Evolutionary conservation across 2,797 vertebrate genomes (phyloP), one percentile per base, ranked within the genome.

Genomic region (Chaunax sp.): DNA sequence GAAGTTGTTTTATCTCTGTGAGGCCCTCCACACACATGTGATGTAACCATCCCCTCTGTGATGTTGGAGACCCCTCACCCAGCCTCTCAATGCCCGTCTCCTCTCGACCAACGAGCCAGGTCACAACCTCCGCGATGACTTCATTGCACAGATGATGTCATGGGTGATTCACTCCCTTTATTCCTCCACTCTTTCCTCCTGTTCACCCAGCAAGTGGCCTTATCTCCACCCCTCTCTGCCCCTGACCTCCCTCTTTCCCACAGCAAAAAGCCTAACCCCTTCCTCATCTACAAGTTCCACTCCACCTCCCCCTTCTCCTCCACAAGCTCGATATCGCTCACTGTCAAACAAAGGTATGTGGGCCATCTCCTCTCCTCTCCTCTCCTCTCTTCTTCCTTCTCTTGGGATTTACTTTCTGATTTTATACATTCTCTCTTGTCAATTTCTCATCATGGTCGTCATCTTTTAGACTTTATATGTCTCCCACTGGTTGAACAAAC

Each of bases 371-470:
- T 8, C 41, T 23, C 9, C 13, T 15, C 12, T 15, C 49, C 88
- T 94, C 90, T 98, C 98, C 98, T 96, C 89, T 99, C 98, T 69
- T 97, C 89, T 81, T 99, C 98, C 86, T 98, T n/a, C n/a, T n/a
- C n/a, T n/a, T n/a, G n/a, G 41, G 41, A 44, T n/a, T 44, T 44
- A n/a, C 7, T n/a, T 44, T 16, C 19, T 44, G 41, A 44, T 75
- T 72, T 76, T 61, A 64, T 59, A 66, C 64, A 41, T 60, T 69
- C 52, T 51, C 46, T 13, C 1, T 18, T 50, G 37, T 70, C 15
- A 5, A 0, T 59, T 66, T 65, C 52, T 40, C 44, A 10, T 45
- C 44, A 45, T 45, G 9, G 18, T 43, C 9, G 9, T 30, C 44
- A 45, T 45, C 10, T 20, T 45, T n/a, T 26, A 37, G 14, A 58